Base-by-base conservation (phyloP, 2,888 invertebrate genomes). In the Rutpela maculata region DNA sequence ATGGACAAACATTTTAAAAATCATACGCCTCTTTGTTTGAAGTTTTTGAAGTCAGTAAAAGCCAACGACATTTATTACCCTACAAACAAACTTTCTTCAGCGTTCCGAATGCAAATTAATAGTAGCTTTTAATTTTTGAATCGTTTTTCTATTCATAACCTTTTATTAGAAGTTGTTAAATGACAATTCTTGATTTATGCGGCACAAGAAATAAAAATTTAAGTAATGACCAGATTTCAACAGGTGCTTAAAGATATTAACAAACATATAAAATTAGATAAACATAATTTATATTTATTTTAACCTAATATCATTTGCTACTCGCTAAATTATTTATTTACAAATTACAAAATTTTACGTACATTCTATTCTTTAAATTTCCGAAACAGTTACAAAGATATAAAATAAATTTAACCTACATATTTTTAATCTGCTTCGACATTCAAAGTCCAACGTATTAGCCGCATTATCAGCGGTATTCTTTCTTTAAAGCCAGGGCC, bases 181-280 rank as follows among this genome's bases (percentile, higher is more conserved):
- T n/a, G 43, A 19, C 65, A 65, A 65, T 38, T 18, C 17, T 43
- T 65, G 65, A 65, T 65, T 65, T 65, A 65, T 65, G 65, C 9
- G 26, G n/a, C 10, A 11, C 17, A 11, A n/a, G 38, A 17, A 65
- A 65, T 17, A 65, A 18, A 35, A 35, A 35, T n/a, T n/a, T 50
- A 50, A 6, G 50, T 50, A 50, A 50, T 50, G 12, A 50, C 50
- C 50, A 50, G n/a, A 50, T 50, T 50, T 50, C 50, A 12, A 50
- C n/a, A 50, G 50, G n/a, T 50, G n/a, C 50, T 50, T n/a, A 50
- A 50, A 50, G 12, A 50, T 50, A 5, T 50, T 50, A 50, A 50
- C 11, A 50, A 50, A 50, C 15, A 4, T 6, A 6, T 50, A 50
- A 50, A 50, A 50, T 50, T n/a, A 50, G 50, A 1, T 50, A 50